Evolutionary conservation across 1,140 invertebrate genomes (phyloP).

Genomic region (Campoletis sonorensis): DNA sequence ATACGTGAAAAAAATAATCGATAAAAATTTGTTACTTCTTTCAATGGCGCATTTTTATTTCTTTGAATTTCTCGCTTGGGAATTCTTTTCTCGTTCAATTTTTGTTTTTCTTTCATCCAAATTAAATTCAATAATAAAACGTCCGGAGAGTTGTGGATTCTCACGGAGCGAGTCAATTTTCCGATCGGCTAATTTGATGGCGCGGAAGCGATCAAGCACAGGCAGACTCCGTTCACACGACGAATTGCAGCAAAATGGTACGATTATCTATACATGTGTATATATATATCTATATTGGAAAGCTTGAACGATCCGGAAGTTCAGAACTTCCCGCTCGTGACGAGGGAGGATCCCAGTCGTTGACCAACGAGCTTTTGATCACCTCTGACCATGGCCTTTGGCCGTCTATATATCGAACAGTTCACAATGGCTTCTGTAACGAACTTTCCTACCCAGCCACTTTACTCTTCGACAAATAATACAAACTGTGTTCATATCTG

Average conservation of each 20-base stretch:
- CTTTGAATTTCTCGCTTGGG: too few species aligned
- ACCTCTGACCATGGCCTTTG: conserved; percentile 19
- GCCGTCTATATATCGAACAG: background rate
- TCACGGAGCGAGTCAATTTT: background rate
- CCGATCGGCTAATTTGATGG: conserved; percentile 31
- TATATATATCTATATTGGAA: background rate
- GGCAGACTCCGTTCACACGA: conserved; percentile 12
- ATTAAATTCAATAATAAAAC: conserved; percentile 6
- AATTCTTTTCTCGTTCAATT: background rate
- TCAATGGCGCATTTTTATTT: too few species aligned
- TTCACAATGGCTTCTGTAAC: conserved; percentile 31
- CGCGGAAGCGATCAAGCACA: background rate
- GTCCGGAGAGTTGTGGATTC: background rate
- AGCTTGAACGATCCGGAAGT: conserved; percentile 24
- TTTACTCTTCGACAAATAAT: background rate
- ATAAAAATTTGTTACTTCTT: too few species aligned
- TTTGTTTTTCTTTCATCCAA: background rate
- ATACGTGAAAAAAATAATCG: too few species aligned
- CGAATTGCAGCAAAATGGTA: background rate
- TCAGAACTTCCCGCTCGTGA: background rate
- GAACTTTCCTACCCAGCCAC: conserved; percentile 17
- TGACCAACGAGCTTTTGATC: conserved; percentile 42
- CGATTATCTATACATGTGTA: background rate
- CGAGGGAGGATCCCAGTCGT: conserved; percentile 16
- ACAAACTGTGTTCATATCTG: background rate